Base-by-base conservation (phyloP, 1,140 invertebrate species). In the Formica selysi region DNA sequence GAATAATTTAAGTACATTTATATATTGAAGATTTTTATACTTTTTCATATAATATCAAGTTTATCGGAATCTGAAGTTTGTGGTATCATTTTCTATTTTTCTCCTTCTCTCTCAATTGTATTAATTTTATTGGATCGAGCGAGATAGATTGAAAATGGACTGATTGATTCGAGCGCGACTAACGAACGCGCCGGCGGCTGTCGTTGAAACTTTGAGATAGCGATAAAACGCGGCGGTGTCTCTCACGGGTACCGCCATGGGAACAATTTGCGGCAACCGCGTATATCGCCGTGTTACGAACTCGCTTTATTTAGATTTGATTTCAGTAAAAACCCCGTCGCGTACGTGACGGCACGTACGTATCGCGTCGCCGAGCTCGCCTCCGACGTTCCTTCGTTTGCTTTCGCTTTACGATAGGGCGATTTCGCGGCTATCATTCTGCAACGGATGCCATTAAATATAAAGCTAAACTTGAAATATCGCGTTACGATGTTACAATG, bases 321-420 rank as follows among this genome's bases (percentile, higher is more conserved):
- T 93, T 93, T 92, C 80, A 90, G 88, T 92, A 91, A 92, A 93
- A 92, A 92, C 38, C 85, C 87, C 83, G 85, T 91, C 86, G 84
- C 76, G 88, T 91, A 94, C 93, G 93, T 94, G 93, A 93, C 89
- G 91, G 93, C 91, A 94, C 90, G 92, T 92, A 87, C 59, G 68
- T 88, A 86, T 57, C 87, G 86, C 41, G 64, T 80, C 79, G 61
- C 6, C 51, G 54, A 26, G 59, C 26, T 74, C 81, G 74, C 84
- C 78, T 78, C 54, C 70, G n/a, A 65, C 76, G 81, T 86, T 86
- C 65, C 59, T 81, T 61, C 59, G 74, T 70, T 64, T 76, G 26
- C 38, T 51, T 68, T 13, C n/a, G 73, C 64, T 41, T 51, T 80
- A 26, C 29, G 36, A 71, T 59, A 36, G 78, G 65, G 10, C 54